Evolutionary conservation across 2,113 vertebrate genomes (phyloP).

Genomic region (Sakesphorus luctuosus): DNA sequence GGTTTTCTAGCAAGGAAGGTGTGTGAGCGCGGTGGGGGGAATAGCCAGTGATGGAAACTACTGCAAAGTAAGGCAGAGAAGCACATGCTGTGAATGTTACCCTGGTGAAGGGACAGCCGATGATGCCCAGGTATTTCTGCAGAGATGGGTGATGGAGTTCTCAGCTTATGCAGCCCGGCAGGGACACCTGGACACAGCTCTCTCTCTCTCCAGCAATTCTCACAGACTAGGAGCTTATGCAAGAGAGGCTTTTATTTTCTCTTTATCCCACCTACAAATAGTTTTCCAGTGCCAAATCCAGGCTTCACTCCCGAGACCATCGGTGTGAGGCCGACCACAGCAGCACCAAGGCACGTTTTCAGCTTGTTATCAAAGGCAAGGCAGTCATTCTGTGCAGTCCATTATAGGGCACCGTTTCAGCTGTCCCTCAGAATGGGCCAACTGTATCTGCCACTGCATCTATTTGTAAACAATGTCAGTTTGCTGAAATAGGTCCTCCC

Average conservation of each 20-base stretch:
- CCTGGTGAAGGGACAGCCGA: neutral
- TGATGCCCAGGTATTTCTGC: neutral
- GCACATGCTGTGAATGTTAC: fast-evolving
- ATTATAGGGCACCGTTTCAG: neutral
- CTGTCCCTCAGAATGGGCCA: neutral
- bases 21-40: no score
- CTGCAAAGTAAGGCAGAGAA: neutral
- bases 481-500: conserved; percentile 52
- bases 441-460: conserved; percentile 1
- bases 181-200: neutral
- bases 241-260: neutral
- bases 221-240: neutral
- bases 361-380: neutral
- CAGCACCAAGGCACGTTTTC: neutral
- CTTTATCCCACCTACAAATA: neutral
- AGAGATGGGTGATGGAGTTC: neutral
- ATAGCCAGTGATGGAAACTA: neutral
- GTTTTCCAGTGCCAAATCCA: neutral
- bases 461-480: conserved; percentile 75
- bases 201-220: neutral
- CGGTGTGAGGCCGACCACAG: neutral
- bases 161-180: neutral
- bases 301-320: neutral
- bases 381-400: neutral
- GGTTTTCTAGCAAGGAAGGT: neutral